Evolutionary conservation across 2,797 vertebrate genomes (phyloP), one percentile per base, ranked within the genome.

Genomic region (Geotrypetes seraphini): DNA sequence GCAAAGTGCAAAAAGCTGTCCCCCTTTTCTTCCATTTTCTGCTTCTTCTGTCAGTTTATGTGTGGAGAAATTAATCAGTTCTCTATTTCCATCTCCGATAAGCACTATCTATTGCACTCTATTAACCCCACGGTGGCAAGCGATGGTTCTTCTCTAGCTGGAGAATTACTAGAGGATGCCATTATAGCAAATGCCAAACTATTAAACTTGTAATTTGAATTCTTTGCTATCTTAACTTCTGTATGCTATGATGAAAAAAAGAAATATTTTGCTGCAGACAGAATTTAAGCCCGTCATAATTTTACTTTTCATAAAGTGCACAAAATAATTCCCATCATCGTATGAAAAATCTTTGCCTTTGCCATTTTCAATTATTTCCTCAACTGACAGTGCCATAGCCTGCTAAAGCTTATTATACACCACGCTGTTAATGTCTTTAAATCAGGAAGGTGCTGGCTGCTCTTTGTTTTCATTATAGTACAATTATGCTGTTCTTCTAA

Each of bases 191-290:
- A 80, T 78, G 73, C 73, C 76, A 80, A 71, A 69, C 72, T 74
- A 80, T 81, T 80, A 75, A 78, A 78, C 63, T 58, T 69, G 61
- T 78, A 78, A 80, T 78, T 76, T 68, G 71, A 73, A 68, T 50
- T 57, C 65, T 66, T 67, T 49, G 44, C 57, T 71, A 54, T 65
- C 49, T 60, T 49, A 69, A 58, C 56, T 64, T 64, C 67, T 66
- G 32, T 63, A 53, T 25, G 22, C 70, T 60, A 66, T 60, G 62
- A 67, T 71, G 50, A 40, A 57, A 69, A 62, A 75, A 78, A 65
- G 59, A 60, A 68, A 70, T 72, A 57, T 48, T 66, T 60, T 57
- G 51, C 33, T 39, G 57, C 51, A 63, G 65, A 69, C 58, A 49
- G 57, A 69, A 50, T 53, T 42, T 56, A 59, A 62, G 55, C 7